Base-by-base conservation (phyloP, 2,888 invertebrate species). In the Archips crataeganus region DNA sequence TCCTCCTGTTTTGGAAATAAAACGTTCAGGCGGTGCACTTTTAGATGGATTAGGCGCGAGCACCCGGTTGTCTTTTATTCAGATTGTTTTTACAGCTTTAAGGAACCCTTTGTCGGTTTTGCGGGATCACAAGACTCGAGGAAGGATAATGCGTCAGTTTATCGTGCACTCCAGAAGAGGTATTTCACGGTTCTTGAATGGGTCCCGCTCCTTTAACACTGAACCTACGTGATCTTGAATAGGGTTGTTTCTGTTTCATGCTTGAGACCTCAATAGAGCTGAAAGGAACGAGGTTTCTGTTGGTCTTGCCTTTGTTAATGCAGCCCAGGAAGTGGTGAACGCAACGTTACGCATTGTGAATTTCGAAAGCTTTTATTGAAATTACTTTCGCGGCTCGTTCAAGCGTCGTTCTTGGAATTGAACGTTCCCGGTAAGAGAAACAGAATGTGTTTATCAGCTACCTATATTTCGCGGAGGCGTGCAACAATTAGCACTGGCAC, bases 41-140 rank as follows among this genome's bases (percentile, higher is more conserved):
- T 92, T 89, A 86, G 87, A 82, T 85, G 93, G 94, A 93, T 94
- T 94, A 92, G 81, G 83, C 88, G 88, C 84, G 84, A 86, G 79
- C 84, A 82, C 83, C 82, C 82, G 83, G 81, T 81, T 81, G 83
- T 81, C 81, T 82, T 84, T 89, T 84, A 80, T 87, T 80, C 76
- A 85, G 89, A 90, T 92, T 94, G 93, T 94, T 94, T 93, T 93
- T 94, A 93, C 94, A 94, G 92, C 93, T 91, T 92, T 65, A 87
- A 84, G 79, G 80, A 90, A 89, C 90, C 91, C 92, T 93, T 94
- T 94, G 94, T 94, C 92, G 92, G 90, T 87, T 88, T 87, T 83
- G 86, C 84, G 83, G 88, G 85, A 87, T 86, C 83, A 85, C 84
- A 79, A 81, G 76, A 81, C 82, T 84, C 79, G 82, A 82, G 83